phyloP scores from a whole-genome alignment of 2,113 vertebrate species.

The Ia io region DNA sequence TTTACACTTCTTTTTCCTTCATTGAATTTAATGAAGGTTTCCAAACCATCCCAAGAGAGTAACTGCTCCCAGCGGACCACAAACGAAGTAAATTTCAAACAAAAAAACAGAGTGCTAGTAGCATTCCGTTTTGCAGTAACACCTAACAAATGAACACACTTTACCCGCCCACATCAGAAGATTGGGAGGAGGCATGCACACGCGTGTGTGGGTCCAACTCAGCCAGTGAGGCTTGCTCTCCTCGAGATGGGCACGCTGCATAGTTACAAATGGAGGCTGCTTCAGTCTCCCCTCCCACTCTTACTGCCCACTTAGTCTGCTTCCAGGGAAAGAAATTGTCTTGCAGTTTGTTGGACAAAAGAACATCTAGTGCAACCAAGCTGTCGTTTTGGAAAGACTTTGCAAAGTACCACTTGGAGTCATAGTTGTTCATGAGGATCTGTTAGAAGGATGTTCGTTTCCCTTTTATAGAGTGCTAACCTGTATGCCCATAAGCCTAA shows the following conservation, averaged over 20 bases:
- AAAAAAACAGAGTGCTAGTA: slow-evolving; percentile 63
- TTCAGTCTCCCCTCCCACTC: slow-evolving; percentile 5
- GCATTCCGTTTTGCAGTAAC: slow-evolving; percentile 54
- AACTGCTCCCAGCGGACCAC: slow-evolving; percentile 21
- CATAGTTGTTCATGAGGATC: not conserved
- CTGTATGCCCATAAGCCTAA: not conserved
- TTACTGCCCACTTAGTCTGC: slow-evolving; percentile 5
- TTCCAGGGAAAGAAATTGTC: slow-evolving; percentile 43
- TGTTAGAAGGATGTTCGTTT: not conserved
- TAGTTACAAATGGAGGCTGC: not conserved
- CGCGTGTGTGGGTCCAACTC: not conserved
- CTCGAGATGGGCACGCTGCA: not conserved
- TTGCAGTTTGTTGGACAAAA: slow-evolving; percentile 40
- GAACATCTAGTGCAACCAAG: not conserved
- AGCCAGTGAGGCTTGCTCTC: not conserved
- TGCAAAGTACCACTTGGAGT: not conserved
- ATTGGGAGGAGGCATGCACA: slow-evolving; percentile 40
- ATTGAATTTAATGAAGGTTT: slow-evolving; percentile 68
- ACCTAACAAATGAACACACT: slow-evolving; percentile 59
- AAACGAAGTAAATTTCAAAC: slow-evolving; percentile 38
- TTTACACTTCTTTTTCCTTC: slow-evolving; percentile 57
- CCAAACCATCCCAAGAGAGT: slow-evolving; percentile 52
- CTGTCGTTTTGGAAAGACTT: not conserved
- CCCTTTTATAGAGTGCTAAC: not conserved
- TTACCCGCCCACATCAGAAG: slow-evolving; percentile 10